Evolutionary conservation across 2,888 invertebrate genomes (phyloP), one percentile per base, ranked within the genome.

Genomic region (Melanargia galathea): DNA sequence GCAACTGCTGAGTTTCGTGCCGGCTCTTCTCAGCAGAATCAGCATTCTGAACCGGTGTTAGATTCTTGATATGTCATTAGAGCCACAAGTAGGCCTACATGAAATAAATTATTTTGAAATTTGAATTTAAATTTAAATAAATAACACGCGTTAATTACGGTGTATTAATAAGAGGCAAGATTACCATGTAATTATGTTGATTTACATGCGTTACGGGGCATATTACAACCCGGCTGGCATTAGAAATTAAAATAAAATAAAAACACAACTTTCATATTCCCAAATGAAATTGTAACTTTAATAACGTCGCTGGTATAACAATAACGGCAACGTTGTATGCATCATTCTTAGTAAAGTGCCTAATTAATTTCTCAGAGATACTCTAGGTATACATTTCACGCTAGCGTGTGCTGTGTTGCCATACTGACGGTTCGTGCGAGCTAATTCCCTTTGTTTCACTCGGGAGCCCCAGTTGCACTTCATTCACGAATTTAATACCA

Each of bases 391-490:
- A n/a, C n/a, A 55, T 55, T 55, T 40, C 55, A 40, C 24, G n/a
- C 16, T 13, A 40, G 55, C 3, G 55, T 18, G 26, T 20, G 33
- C 35, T 24, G 38, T 54, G 54, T 55, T 55, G 16, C 55, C 38
- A 55, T 40, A 24, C 40, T 55, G 55, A 55, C 55, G 55, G 55
- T 10, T 40, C 26, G 60, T 22, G 52, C 20, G 43, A 40, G 52
- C 35, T 52, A 52, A 43, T 38, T 40, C 60, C 51, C 46, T 51
- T 60, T 52, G 60, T 55, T 62, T 46, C 54, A 48, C 52, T n/a
- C 55, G 54, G 48, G 18, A 55, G 38, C 55, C 55, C 30, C 61
- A 55, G 55, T 55, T 49, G 61, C 61, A 56, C 55, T 56, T 62
- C 38, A 55, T 48, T 46, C 55, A 16, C 46, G 55, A 56, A 62